Conservation (phyloP, 2,113 vertebrate species). For the Holacanthus passer region DNA sequence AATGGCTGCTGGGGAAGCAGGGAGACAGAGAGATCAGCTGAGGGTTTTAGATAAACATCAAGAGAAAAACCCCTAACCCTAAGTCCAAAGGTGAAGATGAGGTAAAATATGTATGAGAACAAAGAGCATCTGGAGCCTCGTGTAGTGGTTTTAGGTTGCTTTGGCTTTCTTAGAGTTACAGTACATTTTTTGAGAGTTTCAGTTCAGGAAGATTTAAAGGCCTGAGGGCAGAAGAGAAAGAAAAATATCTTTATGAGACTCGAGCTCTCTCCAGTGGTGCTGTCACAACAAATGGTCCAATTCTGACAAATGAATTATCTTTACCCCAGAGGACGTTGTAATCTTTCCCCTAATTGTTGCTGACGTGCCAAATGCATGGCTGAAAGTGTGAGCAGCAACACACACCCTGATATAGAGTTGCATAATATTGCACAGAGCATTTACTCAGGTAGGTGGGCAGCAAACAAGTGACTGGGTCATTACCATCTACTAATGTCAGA, state of each 20-base stretch:
- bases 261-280: background rate
- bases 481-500: constrained; percentile 54
- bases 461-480: constrained; percentile 52
- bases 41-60: background rate
- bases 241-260: background rate
- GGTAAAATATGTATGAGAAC: background rate
- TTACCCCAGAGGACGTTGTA: background rate
- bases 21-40: constrained; percentile 26
- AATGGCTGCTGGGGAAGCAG: constrained; percentile 81
- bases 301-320: background rate
- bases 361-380: constrained; percentile 22
- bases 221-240: background rate
- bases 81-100: background rate
- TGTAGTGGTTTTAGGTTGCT: background rate
- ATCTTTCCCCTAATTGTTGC: constrained; percentile 30
- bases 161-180: background rate
- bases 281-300: background rate
- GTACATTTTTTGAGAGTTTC: background rate
- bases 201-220: background rate
- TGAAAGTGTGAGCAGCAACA: constrained; percentile 26
- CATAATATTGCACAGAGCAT: constrained; percentile 16
- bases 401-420: constrained; percentile 28
- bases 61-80: background rate
- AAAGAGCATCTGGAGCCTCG: background rate
- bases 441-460: constrained; percentile 39